Evolutionary conservation across 2,113 vertebrate genomes (phyloP).

Genomic region (Nanorana parkeri): DNA sequence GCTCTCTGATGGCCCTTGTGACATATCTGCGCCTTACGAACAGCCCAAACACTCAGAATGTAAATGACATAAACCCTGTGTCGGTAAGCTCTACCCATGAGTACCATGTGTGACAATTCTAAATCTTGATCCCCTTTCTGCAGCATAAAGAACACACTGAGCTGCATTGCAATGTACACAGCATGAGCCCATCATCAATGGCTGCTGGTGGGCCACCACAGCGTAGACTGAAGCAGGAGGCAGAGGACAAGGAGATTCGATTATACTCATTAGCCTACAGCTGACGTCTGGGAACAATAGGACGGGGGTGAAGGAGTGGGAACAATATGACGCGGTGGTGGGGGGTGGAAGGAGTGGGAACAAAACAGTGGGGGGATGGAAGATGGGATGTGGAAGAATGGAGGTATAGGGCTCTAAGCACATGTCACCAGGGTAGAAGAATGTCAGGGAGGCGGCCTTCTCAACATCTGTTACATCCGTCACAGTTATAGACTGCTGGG

Average conservation of each 20-base stretch:
- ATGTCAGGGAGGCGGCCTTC: not conserved
- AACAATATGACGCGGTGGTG: conserved; percentile 11
- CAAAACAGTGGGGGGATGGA: conserved; percentile 32
- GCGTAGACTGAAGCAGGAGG: not conserved
- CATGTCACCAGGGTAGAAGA: conserved; percentile 37
- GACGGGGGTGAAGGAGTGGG: conserved; percentile 50
- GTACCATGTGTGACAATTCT: not conserved
- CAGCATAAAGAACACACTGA: not conserved
- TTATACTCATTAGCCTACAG: conserved; percentile 20
- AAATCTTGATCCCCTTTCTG: not conserved
- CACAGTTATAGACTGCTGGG: not conserved
- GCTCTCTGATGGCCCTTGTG: too few species aligned
- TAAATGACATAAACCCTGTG: too few species aligned
- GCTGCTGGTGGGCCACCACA: not conserved
- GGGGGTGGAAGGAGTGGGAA: conserved; percentile 20
- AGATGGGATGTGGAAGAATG: not conserved
- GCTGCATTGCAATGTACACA: not conserved
- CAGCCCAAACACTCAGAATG: too few species aligned
- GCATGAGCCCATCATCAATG: not conserved
- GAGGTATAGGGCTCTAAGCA: conserved; percentile 2
- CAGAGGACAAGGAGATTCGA: not conserved
- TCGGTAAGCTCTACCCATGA: not conserved
- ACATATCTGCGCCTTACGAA: too few species aligned
- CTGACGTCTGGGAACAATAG: conserved; percentile 51
- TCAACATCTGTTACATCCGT: conserved; percentile 51